Evolutionary conservation across 2,888 invertebrate species (phyloP), one percentile per base, ranked within the genome.

Genomic region (Oscheius myriophilus): DNA sequence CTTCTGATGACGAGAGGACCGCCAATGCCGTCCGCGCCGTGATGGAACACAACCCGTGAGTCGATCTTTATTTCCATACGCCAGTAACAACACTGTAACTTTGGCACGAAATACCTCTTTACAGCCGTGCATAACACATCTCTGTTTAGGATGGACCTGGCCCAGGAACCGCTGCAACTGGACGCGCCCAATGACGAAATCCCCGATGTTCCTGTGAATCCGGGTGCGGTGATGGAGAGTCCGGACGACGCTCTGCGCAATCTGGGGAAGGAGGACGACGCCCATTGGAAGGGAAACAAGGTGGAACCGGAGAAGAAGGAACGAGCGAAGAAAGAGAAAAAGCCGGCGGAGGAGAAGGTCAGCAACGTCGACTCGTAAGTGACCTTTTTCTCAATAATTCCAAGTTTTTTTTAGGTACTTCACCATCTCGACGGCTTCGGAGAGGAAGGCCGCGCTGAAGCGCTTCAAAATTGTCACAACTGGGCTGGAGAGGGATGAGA

Each of bases 261-360:
- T 21, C 26, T 67, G 9, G 67, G 67, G n/a, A 67, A 67, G 61
- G 54, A 26, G 14, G 67, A 67, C 43, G 59, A 59, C 23, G 51
- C 67, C n/a, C 67, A 67, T 41, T 67, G 67, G 67, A 67, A 67
- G 51, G 67, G 67, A 52, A 41, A 46, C 21, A 26, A 16, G n/a
- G 63, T 18, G 23, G 61, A 49, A 52, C 43, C 51, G 3, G 71
- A 71, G 45, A 43, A 59, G 41, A 43, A 51, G 61, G 23, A 42
- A 26, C 26, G 57, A n/a, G 42, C 43, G 21, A 65, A 59, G 45
- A 72, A 73, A 26, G 61, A 53, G 39, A 69, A 67, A 59, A 72
- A 63, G 39, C 25, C 25, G 33, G 21, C 21, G 11, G 61, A 61
- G 26, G 61, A 39, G n/a, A 49, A 49, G 49, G 7, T n/a, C 16